These are phyloP conservation scores for Calephelis perditalis DNA, from an alignment of 2,888 invertebrate species.

Conservation along the genomic window DNA sequence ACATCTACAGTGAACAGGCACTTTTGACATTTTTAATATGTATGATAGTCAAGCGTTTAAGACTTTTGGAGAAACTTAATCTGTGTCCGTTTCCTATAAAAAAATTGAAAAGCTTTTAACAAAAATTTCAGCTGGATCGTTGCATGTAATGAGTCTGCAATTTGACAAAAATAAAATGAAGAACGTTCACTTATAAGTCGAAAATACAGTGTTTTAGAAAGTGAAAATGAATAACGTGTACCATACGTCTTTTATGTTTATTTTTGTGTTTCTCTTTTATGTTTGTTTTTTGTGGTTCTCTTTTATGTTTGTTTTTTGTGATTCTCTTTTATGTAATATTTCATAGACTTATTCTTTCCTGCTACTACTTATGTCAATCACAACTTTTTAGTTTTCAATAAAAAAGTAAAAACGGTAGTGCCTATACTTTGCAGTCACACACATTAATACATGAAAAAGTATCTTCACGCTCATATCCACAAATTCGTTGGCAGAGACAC, in stretches of 20 bases:
- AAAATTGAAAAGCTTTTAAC: not conserved
- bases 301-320: constrained; percentile 8
- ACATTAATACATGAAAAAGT: too few species aligned
- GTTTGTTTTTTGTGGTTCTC: constrained; percentile 4
- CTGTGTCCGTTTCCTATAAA: too few species aligned
- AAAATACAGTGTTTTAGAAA: constrained; percentile 12
- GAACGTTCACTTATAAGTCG: constrained; percentile 10
- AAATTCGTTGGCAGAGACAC: too few species aligned
- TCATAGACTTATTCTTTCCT: not conserved
- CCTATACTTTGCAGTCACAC: too few species aligned
- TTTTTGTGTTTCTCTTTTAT: constrained; percentile 5
- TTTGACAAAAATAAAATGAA: not conserved
- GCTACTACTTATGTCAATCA: not conserved
- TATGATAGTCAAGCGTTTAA: too few species aligned
- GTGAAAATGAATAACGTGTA: constrained; percentile 2
- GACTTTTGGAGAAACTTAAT: too few species aligned
- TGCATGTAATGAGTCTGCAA: constrained; percentile 7
- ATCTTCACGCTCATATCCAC: too few species aligned
- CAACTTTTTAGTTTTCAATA: too few species aligned
- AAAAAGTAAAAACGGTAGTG: too few species aligned
- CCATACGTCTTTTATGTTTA: constrained; percentile 9
- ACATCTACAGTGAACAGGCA: too few species aligned
- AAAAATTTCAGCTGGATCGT: not conserved
- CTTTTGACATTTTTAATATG: too few species aligned
- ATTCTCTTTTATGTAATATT: not conserved